A percentile compares a stretch with the other conserved stretches of the same genome.
Conservation (phyloP, 2,888 invertebrate genomes). For the Rhopalosiphum nymphaeae region DNA sequence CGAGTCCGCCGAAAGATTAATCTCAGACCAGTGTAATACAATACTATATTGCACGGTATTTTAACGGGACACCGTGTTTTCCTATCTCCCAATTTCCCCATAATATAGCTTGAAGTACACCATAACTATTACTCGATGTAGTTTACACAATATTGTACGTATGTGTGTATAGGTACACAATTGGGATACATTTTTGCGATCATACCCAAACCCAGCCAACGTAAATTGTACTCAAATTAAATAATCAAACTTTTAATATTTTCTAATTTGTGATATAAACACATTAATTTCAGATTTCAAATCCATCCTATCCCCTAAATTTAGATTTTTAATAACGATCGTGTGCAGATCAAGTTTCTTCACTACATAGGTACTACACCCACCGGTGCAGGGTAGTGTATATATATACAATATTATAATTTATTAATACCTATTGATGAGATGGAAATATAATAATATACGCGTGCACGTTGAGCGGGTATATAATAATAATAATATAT, state of each 20-base stretch:
- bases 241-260: not conserved
- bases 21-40: not conserved
- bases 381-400: not conserved
- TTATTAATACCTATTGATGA: not conserved
- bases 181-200: not conserved
- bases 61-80: not conserved
- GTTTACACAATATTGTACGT: not conserved
- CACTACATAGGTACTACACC: not conserved
- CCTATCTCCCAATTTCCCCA: not conserved
- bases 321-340: not conserved
- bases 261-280: not conserved
- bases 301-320: not conserved
- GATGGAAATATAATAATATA: not conserved
- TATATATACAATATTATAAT: not conserved
- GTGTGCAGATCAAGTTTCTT: not conserved
- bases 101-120: not conserved
- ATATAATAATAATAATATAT: not conserved
- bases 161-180: not conserved
- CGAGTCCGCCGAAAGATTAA: not conserved
- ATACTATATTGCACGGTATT: not conserved
- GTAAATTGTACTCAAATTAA: not conserved
- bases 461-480: not conserved
- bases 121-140: not conserved
- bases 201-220: not conserved
- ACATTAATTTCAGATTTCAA: not conserved